Evolutionary conservation across 2,888 invertebrate species (phyloP).

Genomic region (Ormyrus labotus): DNA sequence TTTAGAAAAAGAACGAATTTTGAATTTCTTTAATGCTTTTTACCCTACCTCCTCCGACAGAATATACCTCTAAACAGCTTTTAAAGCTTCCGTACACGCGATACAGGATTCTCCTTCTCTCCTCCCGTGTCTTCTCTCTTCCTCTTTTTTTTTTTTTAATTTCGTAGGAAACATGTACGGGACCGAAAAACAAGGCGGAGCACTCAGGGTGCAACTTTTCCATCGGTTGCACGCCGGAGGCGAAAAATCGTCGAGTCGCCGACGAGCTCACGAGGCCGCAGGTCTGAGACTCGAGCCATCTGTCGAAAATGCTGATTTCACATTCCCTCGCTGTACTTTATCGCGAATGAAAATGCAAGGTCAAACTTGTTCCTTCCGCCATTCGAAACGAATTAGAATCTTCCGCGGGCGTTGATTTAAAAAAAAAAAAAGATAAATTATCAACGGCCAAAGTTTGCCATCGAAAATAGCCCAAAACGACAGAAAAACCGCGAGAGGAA

Average conservation of each 20-base stretch:
- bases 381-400: too few species aligned
- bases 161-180: conserved; percentile 60
- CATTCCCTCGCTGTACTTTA: conserved; percentile 60
- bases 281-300: conserved; percentile 74
- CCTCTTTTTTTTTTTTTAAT: conserved; percentile 57
- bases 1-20: background rate
- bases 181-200: conserved; percentile 71
- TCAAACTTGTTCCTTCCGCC: background rate
- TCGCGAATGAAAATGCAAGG: background rate
- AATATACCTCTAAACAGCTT: conserved; percentile 39
- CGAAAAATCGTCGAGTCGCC: conserved; percentile 73
- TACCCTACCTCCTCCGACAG: background rate
- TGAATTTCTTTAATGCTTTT: background rate
- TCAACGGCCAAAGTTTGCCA: too few species aligned
- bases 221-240: conserved; percentile 72
- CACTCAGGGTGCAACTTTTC: conserved; percentile 75
- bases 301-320: conserved; percentile 73
- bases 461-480: too few species aligned
- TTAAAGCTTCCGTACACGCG: conserved; percentile 28
- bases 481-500: too few species aligned
- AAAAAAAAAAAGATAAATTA: too few species aligned
- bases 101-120: background rate
- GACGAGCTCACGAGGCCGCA: conserved; percentile 55
- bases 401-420: too few species aligned
- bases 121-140: background rate